A percentile compares a stretch with the other conserved stretches of the same genome.
Conservation (phyloP, 1,140 invertebrate genomes). For the Heliconius congener region DNA sequence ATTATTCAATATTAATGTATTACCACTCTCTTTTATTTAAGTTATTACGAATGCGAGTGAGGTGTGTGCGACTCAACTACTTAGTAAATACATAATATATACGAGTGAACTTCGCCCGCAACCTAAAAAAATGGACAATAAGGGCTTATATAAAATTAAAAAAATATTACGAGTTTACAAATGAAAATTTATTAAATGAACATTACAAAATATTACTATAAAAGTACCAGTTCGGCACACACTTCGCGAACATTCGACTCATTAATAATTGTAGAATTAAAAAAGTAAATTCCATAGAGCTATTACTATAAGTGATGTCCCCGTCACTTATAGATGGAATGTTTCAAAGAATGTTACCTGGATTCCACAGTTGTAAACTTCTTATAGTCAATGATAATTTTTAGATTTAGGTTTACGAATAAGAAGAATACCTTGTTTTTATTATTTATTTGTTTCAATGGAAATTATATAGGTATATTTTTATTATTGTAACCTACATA, state of each 20-base stretch:
- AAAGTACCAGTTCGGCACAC: conserved; percentile 34
- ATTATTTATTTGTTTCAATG: conserved; percentile 81
- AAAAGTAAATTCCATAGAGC: conserved; percentile 75
- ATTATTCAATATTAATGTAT: conserved; percentile 67
- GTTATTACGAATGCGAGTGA: conserved; percentile 54
- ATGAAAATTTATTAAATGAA: conserved; percentile 17
- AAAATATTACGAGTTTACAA: conserved; percentile 18
- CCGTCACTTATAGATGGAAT: conserved; percentile 77
- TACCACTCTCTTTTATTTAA: conserved; percentile 69
- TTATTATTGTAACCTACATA: conserved; percentile 80
- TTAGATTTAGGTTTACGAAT: conserved; percentile 77
- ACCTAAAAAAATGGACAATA: conserved; percentile 33
- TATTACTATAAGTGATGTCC: conserved; percentile 73
- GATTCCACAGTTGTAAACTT: conserved; percentile 70
- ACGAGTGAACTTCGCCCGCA: conserved; percentile 6
- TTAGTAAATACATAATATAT: conserved; percentile 14
- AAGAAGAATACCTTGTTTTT: conserved; percentile 79
- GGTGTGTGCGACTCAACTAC: conserved; percentile 41
- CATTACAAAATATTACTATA: conserved; percentile 6
- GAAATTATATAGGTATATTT: conserved; percentile 81
- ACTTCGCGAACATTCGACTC: conserved; percentile 59
- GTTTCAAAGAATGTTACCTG: conserved; percentile 77
- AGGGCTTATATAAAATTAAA: conserved; percentile 27
- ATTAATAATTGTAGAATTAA: conserved; percentile 75
- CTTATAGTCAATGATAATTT: conserved; percentile 79